Percentiles rank a stretch among this genome's conserved stretches.
Conservation (phyloP, 2,113 vertebrate genomes). For the Muntiacus reevesi region DNA sequence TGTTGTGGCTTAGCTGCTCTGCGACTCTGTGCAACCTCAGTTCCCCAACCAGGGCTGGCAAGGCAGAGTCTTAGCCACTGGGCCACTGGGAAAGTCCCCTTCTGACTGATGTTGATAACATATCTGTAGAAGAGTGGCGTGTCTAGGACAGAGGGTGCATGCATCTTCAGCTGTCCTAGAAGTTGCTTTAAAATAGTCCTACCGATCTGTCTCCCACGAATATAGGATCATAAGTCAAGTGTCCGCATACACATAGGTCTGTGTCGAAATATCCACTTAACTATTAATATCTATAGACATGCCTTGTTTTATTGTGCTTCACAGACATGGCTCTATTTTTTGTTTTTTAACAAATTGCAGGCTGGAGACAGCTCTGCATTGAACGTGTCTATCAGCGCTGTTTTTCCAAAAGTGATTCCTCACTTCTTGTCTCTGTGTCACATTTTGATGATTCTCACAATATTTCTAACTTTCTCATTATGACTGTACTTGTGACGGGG, state of each 20-base stretch:
- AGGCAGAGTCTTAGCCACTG: not conserved
- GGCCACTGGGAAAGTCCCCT: not conserved
- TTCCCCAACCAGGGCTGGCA: not conserved
- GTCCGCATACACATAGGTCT: rapidly evolving
- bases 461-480: not conserved
- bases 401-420: not conserved
- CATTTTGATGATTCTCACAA: rapidly evolving
- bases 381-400: not conserved
- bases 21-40: not conserved
- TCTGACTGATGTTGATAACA: not conserved
- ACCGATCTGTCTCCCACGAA: not conserved
- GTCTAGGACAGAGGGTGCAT: not conserved
- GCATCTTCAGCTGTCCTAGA: not conserved
- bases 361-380: rapidly evolving
- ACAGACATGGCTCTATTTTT: not conserved
- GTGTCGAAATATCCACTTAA: not conserved
- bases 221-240: rapidly evolving
- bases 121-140: too few species aligned
- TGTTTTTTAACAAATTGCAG: not conserved
- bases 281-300: not conserved
- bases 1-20: not conserved
- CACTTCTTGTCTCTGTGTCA: not conserved
- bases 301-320: rapidly evolving
- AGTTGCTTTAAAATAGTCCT: not conserved
- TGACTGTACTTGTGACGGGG: not conserved